phyloP scores from a whole-genome alignment of 2,888 invertebrate species.

The Tineola bisselliella region DNA sequence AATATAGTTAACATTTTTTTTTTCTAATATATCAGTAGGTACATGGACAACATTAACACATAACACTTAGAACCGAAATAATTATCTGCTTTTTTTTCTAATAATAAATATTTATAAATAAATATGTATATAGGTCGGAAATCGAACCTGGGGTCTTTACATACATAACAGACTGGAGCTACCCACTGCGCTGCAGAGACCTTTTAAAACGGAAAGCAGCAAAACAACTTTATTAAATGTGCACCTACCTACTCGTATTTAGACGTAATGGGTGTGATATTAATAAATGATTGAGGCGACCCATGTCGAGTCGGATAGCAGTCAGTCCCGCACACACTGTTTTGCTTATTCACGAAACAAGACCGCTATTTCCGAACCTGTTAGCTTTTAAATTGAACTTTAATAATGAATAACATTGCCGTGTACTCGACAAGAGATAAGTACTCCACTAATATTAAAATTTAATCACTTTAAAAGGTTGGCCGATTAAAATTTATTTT shows the following conservation, averaged over 20 bases:
- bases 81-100: too few species aligned
- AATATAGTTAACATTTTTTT: too few species aligned
- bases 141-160: too few species aligned
- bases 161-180: too few species aligned
- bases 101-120: too few species aligned
- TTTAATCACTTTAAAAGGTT: not conserved
- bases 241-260: not conserved
- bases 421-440: not conserved
- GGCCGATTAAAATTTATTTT: not conserved
- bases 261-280: not conserved
- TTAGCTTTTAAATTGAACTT: constrained; percentile 56
- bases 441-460: not conserved
- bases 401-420: constrained; percentile 47
- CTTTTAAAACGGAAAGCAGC: too few species aligned
- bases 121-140: too few species aligned
- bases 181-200: too few species aligned
- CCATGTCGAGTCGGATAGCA: not conserved
- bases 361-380: constrained; percentile 37
- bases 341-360: constrained; percentile 53
- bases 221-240: not conserved
- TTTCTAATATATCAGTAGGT: too few species aligned
- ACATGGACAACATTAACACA: too few species aligned
- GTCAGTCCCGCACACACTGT: constrained; percentile 22
- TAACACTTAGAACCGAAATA: too few species aligned
- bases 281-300: constrained; percentile 5